Percentiles rank a stretch among this genome's conserved stretches.
Conservation (phyloP, 2,888 invertebrate genomes). For the Pristionchus mayeri region DNA sequence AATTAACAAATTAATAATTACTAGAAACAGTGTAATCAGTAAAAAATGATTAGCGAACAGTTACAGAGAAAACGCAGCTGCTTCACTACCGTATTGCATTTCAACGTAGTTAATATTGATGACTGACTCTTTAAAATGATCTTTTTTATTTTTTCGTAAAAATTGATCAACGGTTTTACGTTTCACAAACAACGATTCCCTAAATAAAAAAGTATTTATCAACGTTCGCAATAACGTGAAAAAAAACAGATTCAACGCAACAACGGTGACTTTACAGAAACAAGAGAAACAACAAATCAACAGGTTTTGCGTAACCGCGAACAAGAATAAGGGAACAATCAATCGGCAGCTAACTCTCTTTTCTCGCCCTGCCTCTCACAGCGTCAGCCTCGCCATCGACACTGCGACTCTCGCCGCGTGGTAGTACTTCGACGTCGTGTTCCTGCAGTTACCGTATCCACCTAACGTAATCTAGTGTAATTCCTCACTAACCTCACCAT, state of each 20-base stretch:
- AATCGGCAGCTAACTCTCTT: not conserved
- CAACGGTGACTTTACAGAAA: not conserved
- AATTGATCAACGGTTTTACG: not conserved
- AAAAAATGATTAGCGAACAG: not conserved
- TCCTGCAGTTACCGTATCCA: slow-evolving; percentile 55
- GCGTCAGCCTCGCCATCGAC: not conserved
- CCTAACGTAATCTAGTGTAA: not conserved
- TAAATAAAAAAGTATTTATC: not conserved
- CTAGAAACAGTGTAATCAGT: not conserved
- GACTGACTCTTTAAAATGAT: not conserved
- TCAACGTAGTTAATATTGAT: not conserved
- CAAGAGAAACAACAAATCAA: not conserved
- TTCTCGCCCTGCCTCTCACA: not conserved
- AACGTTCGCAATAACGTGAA: not conserved
- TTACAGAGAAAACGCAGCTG: not conserved
- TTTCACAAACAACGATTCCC: too few species aligned
- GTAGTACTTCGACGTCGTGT: slow-evolving; percentile 66
- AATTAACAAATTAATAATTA: not conserved
- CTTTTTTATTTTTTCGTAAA: not conserved
- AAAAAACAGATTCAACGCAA: not conserved
- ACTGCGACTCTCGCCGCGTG: slow-evolving; percentile 61
- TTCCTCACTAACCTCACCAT: slow-evolving; percentile 2
- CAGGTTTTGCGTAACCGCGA: not conserved
- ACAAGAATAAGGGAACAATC: not conserved
- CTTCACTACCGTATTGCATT: not conserved